Conservation (phyloP, 2,113 vertebrate species). For the Mionectes macconnelli region DNA sequence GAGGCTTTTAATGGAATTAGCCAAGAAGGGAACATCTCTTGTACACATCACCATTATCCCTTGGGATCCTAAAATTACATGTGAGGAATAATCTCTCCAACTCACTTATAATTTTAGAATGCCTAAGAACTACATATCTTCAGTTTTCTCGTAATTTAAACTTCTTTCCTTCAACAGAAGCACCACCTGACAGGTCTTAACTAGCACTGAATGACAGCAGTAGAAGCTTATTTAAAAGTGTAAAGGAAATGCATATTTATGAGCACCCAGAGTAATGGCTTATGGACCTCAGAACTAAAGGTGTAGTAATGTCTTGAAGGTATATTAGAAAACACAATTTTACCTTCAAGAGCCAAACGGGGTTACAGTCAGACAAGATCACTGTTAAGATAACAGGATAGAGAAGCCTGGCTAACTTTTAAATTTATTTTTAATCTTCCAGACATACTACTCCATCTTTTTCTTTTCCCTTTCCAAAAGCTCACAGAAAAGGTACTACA, state of each 20-base stretch:
- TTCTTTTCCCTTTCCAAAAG: not conserved
- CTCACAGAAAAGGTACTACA: not conserved
- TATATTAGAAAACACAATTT: slow-evolving; percentile 20
- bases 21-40: not conserved
- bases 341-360: not conserved
- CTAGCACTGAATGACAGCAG: slow-evolving; percentile 63
- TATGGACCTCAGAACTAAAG: slow-evolving; percentile 33
- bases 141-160: slow-evolving; percentile 36
- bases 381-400: not conserved
- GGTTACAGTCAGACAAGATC: not conserved
- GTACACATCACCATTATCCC: slow-evolving; percentile 34
- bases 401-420: not conserved
- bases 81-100: slow-evolving; percentile 58
- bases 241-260: slow-evolving; percentile 66
- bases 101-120: slow-evolving; percentile 61
- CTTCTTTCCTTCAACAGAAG: slow-evolving; percentile 52
- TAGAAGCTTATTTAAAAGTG: slow-evolving; percentile 57
- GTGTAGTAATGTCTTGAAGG: slow-evolving; percentile 12
- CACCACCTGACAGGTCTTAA: slow-evolving; percentile 67
- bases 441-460: not conserved
- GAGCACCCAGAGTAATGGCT: slow-evolving; percentile 13
- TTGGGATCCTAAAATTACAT: slow-evolving; percentile 49
- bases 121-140: slow-evolving; percentile 10
- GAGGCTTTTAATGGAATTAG: slow-evolving; percentile 55
- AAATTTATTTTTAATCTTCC: not conserved